phyloP scores from a whole-genome alignment of 2,797 vertebrate species.

The Acipenser oxyrinchus region DNA sequence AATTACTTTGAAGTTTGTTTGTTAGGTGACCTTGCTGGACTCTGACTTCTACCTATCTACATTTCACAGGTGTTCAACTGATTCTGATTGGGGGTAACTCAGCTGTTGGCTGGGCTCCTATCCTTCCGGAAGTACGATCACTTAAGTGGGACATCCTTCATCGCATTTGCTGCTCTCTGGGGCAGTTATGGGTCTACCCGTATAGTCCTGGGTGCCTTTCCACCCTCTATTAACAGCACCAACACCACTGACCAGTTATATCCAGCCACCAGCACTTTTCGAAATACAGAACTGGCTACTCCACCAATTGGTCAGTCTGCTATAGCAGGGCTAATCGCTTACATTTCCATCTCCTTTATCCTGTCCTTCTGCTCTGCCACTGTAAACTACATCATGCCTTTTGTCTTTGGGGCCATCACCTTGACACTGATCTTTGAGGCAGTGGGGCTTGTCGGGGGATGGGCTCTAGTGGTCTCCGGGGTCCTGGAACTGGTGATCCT shows the following conservation, averaged over 20 bases:
- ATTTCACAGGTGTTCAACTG: constrained; percentile 70
- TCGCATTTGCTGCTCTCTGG: constrained; percentile 82
- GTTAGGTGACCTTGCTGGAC: too few relatives aligned
- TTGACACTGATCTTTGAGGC: constrained; percentile 74
- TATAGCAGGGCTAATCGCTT: constrained; percentile 71
- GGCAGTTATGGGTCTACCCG: constrained; percentile 71
- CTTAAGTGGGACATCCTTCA: constrained; percentile 69
- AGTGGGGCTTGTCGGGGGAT: constrained; percentile 52
- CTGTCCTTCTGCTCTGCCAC: constrained; percentile 80
- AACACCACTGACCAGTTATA: constrained; percentile 7
- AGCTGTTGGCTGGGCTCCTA: constrained; percentile 74
- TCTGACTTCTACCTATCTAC: not conserved
- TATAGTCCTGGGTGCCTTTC: constrained; percentile 52
- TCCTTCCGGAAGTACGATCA: constrained; percentile 82
- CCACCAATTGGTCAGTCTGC: constrained; percentile 51
- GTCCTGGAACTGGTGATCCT: constrained; percentile 69
- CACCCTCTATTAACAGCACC: constrained; percentile 9
- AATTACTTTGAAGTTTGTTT: too few relatives aligned
- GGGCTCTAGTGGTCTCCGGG: constrained; percentile 70
- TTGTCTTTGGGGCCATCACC: constrained; percentile 75
- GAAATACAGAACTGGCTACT: not conserved
- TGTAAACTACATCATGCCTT: constrained; percentile 83
- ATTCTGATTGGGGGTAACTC: constrained; percentile 72
- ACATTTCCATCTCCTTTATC: constrained; percentile 68
- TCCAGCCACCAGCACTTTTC: not conserved